Percentiles rank a stretch among this genome's conserved stretches.
Evolutionary conservation across 2,113 vertebrate genomes (phyloP).

Genomic region (Origma solitaria): DNA sequence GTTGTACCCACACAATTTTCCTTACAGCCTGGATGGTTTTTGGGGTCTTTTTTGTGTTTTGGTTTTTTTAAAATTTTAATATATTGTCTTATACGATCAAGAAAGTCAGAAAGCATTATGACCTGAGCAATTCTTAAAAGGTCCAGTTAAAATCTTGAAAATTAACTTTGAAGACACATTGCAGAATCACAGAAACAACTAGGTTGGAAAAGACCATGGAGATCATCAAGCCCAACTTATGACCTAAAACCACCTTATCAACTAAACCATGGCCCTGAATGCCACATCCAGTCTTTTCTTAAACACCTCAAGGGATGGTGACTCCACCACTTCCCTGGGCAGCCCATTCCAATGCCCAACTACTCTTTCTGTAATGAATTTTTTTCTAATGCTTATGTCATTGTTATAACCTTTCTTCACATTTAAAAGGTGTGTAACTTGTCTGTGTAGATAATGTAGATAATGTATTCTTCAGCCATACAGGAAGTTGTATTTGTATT

Average conservation of each 20-base stretch:
- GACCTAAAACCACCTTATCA: too few relatives aligned
- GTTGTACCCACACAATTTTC: neutral
- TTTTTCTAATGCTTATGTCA: neutral
- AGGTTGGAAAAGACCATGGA: neutral
- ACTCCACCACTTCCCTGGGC: neutral
- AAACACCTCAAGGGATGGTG: neutral
- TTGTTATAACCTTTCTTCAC: neutral
- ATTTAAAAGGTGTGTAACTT: neutral
- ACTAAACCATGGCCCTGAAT: neutral
- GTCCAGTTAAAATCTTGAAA: neutral
- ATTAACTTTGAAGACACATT: neutral
- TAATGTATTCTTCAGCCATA: neutral
- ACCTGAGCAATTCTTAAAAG: neutral
- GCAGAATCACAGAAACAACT: neutral
- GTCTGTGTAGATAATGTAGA: neutral
- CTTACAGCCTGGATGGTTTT: neutral
- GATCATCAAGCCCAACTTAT: neutral
- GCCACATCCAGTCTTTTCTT: neutral
- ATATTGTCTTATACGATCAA: neutral
- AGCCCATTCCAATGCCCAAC: neutral
- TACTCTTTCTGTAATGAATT: neutral
- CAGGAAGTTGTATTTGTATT: neutral
- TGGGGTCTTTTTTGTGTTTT: too few relatives aligned
- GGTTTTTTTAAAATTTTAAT: neutral
- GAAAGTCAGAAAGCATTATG: neutral